Base-by-base conservation (phyloP, 2,113 vertebrate species). In the Suricata suricatta region DNA sequence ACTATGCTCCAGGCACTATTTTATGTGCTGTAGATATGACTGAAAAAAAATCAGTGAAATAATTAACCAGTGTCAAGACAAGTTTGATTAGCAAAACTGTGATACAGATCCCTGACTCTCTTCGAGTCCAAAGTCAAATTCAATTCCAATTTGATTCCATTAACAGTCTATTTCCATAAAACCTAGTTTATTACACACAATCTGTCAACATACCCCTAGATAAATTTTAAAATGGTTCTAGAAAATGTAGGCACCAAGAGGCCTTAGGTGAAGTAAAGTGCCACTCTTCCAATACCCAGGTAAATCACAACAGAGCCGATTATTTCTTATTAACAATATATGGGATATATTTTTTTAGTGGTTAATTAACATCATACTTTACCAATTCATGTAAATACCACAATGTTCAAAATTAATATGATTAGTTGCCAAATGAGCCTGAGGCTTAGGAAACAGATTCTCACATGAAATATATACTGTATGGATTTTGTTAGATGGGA, bases 201-300 rank as follows among this genome's bases (percentile, higher is more conserved):
- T 92, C 41, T 76, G 77, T 76, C 41, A 85, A 44, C n/a, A 88
- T 16, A 38, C 6, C 14, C 19, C 57, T 63, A 38, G 33, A 82
- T 84, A 38, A 92, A 94, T 95, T 97, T 93, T 93, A 74, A 96
- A 92, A 79, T 88, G 47, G 66, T 64, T 27, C 71, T 76, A 89
- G 29, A 77, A 94, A 92, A 92, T 76, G 16, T 38, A 94, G 68
- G n/a, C 33, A 91, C 29, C 3, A 29, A 79, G 25, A 85, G 4
- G 21, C 21, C 79, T 64, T 89, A 92, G 68, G 23, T 92, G 35
- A 92, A 47, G 10, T 77, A 66, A 72, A 35, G 69, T 21, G 69
- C 21, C 35, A 57, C 21, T 68, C 79, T 23, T 82, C 23, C 8
- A 92, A 31, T 63, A 57, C 38, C 47, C 27, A 81, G 31, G 74